A percentile compares a stretch with the other conserved stretches of the same genome.
phyloP scores from a whole-genome alignment of 2,797 vertebrate species.

The Sus cebifrons region DNA sequence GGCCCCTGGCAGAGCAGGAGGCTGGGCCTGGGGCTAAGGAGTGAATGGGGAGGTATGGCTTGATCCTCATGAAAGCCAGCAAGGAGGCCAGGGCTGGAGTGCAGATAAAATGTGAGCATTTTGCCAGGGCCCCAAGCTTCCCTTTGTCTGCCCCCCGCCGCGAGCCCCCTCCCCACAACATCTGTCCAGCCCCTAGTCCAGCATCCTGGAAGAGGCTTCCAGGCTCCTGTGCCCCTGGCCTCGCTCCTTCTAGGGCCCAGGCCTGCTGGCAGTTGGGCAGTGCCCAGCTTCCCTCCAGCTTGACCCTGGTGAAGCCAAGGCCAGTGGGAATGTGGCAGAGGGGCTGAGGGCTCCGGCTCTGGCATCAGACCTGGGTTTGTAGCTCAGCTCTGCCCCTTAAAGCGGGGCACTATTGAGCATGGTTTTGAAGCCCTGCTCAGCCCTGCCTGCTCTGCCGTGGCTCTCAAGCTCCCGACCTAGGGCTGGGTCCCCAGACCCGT shows the following conservation, averaged over 20 bases:
- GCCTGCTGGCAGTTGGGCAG: neutral
- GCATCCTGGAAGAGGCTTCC: neutral
- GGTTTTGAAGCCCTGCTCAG: neutral
- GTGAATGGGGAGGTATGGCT: neutral
- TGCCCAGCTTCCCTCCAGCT: neutral
- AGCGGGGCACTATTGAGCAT: neutral
- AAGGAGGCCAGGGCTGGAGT: neutral
- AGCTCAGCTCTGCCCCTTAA: neutral
- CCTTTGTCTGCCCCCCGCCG: neutral
- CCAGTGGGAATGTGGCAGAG: fast-evolving
- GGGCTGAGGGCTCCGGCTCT: too few species aligned
- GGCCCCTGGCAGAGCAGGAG: neutral
- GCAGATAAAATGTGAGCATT: neutral
- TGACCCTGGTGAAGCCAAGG: neutral
- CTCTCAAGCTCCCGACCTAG: neutral
- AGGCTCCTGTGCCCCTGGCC: neutral
- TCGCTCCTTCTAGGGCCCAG: neutral
- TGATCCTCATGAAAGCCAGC: neutral
- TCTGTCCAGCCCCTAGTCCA: neutral
- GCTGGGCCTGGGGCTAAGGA: neutral
- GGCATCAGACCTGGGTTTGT: neutral
- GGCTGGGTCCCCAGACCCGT: conserved; percentile 64
- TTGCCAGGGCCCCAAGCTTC: too few species aligned
- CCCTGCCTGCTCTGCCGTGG: neutral
- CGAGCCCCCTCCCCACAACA: too few species aligned